Conservation (phyloP, 2,888 invertebrate genomes). For the Seira ritae region DNA sequence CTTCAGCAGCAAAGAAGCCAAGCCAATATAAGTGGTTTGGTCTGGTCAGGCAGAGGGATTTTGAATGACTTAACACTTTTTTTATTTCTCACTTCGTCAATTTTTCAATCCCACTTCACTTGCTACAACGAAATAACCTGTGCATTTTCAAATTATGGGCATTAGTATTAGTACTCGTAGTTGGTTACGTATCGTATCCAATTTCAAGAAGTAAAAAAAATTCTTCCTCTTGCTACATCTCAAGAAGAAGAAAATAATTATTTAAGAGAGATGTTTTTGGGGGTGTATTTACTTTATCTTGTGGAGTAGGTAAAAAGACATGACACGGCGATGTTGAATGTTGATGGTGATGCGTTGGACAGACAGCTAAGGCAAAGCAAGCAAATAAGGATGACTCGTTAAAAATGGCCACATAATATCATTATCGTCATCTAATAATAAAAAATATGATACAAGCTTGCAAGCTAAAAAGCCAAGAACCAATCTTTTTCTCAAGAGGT, state of each 20-base stretch:
- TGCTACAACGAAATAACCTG: constrained; percentile 48
- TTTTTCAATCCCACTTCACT: constrained; percentile 46
- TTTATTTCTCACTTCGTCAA: constrained; percentile 35
- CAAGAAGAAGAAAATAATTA: constrained; percentile 34
- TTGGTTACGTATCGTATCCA: too few species aligned
- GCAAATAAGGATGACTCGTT: constrained; percentile 44
- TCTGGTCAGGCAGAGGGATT: too few species aligned
- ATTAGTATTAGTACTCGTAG: too few species aligned
- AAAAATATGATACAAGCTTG: constrained; percentile 44
- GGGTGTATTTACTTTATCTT: constrained; percentile 38
- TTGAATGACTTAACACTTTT: constrained; percentile 51
- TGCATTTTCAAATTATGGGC: constrained; percentile 54
- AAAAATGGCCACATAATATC: constrained; percentile 34
- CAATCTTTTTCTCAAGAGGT: constrained; percentile 13
- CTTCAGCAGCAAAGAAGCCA: too few species aligned
- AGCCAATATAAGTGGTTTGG: too few species aligned
- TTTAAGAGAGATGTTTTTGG: constrained; percentile 45
- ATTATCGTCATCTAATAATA: constrained; percentile 33
- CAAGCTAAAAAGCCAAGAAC: too few species aligned
- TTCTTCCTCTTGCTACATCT: constrained; percentile 21
- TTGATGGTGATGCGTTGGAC: too few species aligned
- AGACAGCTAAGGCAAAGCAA: too few species aligned
- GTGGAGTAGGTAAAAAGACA: too few species aligned
- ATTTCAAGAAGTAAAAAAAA: constrained; percentile 47
- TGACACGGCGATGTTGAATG: too few species aligned